These are phyloP conservation scores for Acanthococcus lagerstroemiae DNA, from an alignment of 2,888 invertebrate species.

Conservation along the genomic window DNA sequence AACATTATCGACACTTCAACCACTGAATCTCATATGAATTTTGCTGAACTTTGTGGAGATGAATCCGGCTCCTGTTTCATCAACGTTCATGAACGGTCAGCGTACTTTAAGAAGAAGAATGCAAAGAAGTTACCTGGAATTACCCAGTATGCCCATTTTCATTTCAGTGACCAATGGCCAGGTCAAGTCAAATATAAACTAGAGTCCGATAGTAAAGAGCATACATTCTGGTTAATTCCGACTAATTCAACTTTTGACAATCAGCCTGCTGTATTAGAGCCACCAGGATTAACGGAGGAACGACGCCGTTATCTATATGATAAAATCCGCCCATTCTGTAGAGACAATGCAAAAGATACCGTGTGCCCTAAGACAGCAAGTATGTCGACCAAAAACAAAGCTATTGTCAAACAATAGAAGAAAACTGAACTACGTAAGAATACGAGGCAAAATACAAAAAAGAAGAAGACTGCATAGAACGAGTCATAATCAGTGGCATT, in stretches of 20 bases:
- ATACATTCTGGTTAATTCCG: not conserved
- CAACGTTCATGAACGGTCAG: not conserved
- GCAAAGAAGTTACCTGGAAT: not conserved
- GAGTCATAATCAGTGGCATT: not conserved
- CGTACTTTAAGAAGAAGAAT: not conserved
- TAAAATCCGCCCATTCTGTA: not conserved
- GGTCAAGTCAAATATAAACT: not conserved
- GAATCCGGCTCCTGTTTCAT: not conserved
- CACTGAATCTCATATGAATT: not conserved
- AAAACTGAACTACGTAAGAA: not conserved
- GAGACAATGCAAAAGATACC: not conserved
- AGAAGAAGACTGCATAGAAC: not conserved
- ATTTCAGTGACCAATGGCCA: not conserved
- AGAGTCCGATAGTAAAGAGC: not conserved
- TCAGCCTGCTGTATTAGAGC: not conserved
- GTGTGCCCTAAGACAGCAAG: not conserved
- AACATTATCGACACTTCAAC: not conserved
- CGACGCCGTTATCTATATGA: not conserved
- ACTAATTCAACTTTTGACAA: not conserved
- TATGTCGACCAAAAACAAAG: too few species aligned
- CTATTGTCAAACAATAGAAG: not conserved
- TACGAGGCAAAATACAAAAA: not conserved
- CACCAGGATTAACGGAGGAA: not conserved
- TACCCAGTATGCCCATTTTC: not conserved
- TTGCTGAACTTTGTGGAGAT: too few species aligned